Evolutionary conservation across 1,140 invertebrate genomes (phyloP).

Genomic region (Drosophila cardini): DNA sequence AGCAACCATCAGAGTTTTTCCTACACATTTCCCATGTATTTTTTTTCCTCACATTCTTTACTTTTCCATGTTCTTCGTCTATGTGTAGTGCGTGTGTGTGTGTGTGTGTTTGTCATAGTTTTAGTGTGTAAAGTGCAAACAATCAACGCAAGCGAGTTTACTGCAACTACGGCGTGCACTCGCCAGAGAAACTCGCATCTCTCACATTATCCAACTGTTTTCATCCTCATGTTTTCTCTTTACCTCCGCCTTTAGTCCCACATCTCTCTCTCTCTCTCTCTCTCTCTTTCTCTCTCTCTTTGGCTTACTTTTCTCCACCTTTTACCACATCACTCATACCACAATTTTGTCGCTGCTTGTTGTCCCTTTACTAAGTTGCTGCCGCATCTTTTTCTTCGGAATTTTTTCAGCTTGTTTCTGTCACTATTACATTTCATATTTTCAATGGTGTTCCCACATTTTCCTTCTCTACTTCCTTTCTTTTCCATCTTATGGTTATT

Average conservation of each 20-base stretch:
- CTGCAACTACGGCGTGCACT: conserved; percentile 55
- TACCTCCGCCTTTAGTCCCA: background rate
- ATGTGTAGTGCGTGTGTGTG: conserved; percentile 32
- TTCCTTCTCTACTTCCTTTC: background rate
- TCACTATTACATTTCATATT: conserved; percentile 80
- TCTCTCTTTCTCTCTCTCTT: background rate
- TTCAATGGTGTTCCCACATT: conserved; percentile 41
- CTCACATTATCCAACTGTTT: background rate
- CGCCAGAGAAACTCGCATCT: conserved; percentile 18
- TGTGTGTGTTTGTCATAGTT: conserved; percentile 49
- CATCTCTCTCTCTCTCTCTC: background rate
- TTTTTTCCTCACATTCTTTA: background rate
- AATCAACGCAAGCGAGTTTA: conserved; percentile 77
- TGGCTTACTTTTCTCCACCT: conserved; percentile 28
- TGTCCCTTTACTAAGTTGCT: conserved; percentile 18
- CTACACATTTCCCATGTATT: conserved; percentile 7
- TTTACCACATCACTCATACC: conserved; percentile 43
- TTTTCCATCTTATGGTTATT: conserved; percentile 7
- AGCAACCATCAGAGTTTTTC: conserved; percentile 41
- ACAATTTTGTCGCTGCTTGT: conserved; percentile 35
- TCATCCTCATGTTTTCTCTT: too few relatives aligned
- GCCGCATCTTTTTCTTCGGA: conserved; percentile 26
- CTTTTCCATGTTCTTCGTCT: conserved; percentile 21
- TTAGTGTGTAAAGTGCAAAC: conserved; percentile 79
- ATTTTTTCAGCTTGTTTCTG: conserved; percentile 68